Base-by-base conservation (phyloP, 2,888 invertebrate species). In the Platycnemis pennipes region DNA sequence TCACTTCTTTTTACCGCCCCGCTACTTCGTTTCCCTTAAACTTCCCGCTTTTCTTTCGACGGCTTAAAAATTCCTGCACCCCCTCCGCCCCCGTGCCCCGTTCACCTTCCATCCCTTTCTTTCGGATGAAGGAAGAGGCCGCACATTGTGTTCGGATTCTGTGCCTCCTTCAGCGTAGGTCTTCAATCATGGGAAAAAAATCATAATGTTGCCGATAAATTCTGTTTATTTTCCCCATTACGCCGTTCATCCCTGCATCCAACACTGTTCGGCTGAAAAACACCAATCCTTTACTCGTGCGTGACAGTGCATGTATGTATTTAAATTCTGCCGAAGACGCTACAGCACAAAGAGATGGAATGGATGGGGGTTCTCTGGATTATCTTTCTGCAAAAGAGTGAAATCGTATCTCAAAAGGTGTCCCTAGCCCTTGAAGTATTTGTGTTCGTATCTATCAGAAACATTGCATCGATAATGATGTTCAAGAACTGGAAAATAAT, bases 1-100 rank as follows among this genome's bases (percentile, higher is more conserved):
- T 91, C 91, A 69, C 91, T 91, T 91, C 91, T 91, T 91, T 91
- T 69, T 69, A 69, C 19, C 77, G 11, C 2, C 11, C 77, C 37
- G 77, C 11, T 37, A 31, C 77, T 37, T 77, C 77, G 37, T 37
- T 37, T 77, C 37, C 37, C 77, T 37, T 77, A 37, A 77, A 77
- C 77, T 77, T 77, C 77, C 31, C 77, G 45, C 87, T 87, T 87
- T 87, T 87, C 87, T 87, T 87, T 46, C 46, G n/a, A n/a, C 45
- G 87, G 87, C 87, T 87, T 87, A 87, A 87, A 44, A 53, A 56
- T 26, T 53, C 37, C 53, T 1, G 4, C 42, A 44, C 37, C 63
- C 44, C 53, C 69, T 77, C 31, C 77, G 31, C 13, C n/a, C 63
- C 88, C 88, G 4, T 19, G 13, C 2, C 77, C 11, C 77, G 13